Conservation (phyloP, 2,113 vertebrate genomes). For the Eira barbara region DNA sequence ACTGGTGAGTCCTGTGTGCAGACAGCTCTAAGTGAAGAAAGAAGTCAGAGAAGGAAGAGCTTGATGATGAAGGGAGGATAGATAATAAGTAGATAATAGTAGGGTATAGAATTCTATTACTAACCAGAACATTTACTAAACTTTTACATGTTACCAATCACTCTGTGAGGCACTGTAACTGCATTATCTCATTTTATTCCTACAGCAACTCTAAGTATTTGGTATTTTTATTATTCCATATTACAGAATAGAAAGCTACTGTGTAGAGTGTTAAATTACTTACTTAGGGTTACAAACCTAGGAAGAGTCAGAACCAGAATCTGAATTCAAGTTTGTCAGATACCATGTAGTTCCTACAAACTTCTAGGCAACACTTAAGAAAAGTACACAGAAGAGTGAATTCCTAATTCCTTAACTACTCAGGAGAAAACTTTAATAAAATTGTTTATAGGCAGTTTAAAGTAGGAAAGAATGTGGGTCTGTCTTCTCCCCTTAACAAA, state of each 20-base stretch:
- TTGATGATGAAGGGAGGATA: neutral
- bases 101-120: neutral
- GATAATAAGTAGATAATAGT: neutral
- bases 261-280: neutral
- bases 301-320: neutral
- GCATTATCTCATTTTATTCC: neutral
- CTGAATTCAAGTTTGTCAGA: neutral
- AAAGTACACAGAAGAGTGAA: neutral
- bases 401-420: neutral
- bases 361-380: neutral
- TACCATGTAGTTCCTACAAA: neutral
- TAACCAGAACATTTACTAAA: neutral
- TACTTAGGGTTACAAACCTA: slow-evolving; percentile 32
- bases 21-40: neutral
- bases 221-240: slow-evolving; percentile 19
- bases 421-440: slow-evolving; percentile 1
- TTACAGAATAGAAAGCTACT: slow-evolving; percentile 9
- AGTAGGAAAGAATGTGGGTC: neutral
- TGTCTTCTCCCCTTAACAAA: neutral
- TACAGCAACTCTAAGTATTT: neutral
- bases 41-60: neutral
- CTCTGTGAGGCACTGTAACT: neutral
- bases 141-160: neutral
- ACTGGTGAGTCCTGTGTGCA: neutral
- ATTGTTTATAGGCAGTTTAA: neutral